Evolutionary conservation across 2,797 vertebrate species (phyloP).

Genomic region (Cottoperca gobio): DNA sequence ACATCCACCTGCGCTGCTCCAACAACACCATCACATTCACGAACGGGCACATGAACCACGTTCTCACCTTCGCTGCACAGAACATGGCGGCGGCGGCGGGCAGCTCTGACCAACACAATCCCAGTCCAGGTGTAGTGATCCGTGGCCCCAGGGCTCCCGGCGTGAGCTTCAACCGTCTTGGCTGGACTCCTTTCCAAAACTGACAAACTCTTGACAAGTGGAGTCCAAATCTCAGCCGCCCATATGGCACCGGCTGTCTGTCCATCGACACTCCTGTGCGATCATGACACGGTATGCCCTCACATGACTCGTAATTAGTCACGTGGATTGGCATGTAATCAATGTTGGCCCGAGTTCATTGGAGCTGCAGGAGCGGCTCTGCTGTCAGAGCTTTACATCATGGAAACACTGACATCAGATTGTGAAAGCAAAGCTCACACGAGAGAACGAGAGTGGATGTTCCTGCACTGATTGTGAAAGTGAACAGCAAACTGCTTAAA

Average conservation of each 20-base stretch:
- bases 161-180: conserved; percentile 30
- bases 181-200: conserved; percentile 56
- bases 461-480: background rate
- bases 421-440: background rate
- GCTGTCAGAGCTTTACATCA: background rate
- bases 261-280: conserved; percentile 53
- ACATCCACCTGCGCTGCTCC: conserved; percentile 28
- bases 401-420: background rate
- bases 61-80: conserved; percentile 77
- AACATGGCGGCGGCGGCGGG: conserved; percentile 70
- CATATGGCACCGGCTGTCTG: conserved; percentile 67
- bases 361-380: conserved; percentile 43
- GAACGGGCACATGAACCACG: background rate
- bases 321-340: conserved; percentile 69
- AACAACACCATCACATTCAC: conserved; percentile 1
- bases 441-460: background rate
- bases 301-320: conserved; percentile 67
- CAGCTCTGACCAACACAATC: conserved; percentile 24
- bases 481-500: background rate
- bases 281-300: conserved; percentile 61
- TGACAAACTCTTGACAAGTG: conserved; percentile 40
- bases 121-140: conserved; percentile 24
- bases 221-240: conserved; percentile 58
- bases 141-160: conserved; percentile 1
- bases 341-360: conserved; percentile 67